phyloP scores from a whole-genome alignment of 2,797 vertebrate species.

The Falco rusticolus region DNA sequence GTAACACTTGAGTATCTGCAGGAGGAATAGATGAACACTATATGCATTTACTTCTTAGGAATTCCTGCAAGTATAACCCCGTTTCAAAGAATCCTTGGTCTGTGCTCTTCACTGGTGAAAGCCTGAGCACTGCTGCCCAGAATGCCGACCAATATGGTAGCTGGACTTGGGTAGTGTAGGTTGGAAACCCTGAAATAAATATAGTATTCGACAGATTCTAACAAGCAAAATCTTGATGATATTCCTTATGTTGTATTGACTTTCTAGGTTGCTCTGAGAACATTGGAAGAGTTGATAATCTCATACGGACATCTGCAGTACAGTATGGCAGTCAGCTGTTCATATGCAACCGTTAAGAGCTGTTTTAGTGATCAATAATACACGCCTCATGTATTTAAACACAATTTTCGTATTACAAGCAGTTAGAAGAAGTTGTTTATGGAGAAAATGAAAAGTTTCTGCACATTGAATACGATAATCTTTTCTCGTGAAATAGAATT shows the following conservation, averaged over 20 bases:
- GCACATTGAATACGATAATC: background rate
- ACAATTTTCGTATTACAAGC: background rate
- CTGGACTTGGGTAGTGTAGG: background rate
- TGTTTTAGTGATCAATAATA: background rate
- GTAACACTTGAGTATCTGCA: background rate
- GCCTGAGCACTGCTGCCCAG: background rate
- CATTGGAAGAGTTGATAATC: background rate
- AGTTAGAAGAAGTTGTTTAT: conserved; percentile 15
- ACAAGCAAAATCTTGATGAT: background rate
- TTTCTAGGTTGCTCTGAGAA: background rate
- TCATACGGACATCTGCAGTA: background rate
- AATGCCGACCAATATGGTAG: background rate
- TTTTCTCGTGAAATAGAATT: background rate
- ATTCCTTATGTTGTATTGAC: background rate
- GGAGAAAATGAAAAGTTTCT: background rate
- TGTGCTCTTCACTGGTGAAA: background rate
- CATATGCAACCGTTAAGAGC: background rate
- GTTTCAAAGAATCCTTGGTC: background rate
- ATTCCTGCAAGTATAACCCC: background rate
- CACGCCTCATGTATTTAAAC: background rate
- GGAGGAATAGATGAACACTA: background rate
- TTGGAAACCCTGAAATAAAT: background rate
- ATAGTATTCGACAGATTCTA: background rate
- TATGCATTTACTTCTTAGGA: background rate
- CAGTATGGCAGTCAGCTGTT: background rate